Conservation (phyloP, 2,888 invertebrate genomes). For the Sipha maydis region DNA sequence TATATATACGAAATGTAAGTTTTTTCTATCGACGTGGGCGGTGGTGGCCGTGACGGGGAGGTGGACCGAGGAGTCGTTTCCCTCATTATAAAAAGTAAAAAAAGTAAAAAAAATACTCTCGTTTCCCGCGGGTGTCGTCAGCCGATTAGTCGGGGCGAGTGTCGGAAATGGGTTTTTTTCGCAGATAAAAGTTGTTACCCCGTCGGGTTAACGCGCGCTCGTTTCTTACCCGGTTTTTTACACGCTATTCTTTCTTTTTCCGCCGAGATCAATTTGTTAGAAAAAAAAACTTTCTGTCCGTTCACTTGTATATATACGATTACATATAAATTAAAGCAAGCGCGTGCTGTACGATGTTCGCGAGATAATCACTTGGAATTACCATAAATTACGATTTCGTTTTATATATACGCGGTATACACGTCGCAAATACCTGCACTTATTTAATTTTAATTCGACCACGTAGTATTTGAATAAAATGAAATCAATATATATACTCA, state of each 20-base stretch:
- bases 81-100: constrained; percentile 61
- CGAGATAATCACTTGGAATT: background rate
- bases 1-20: constrained; percentile 52
- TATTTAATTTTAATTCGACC: background rate
- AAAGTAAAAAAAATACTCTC: constrained; percentile 10
- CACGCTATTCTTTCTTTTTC: background rate
- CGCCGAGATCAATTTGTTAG: constrained; percentile 50
- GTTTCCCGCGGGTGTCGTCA: constrained; percentile 62
- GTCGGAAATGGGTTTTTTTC: constrained; percentile 59
- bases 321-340: background rate
- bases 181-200: constrained; percentile 56
- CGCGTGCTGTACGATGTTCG: background rate
- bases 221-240: constrained; percentile 35
- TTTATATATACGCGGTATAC: background rate
- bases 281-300: constrained; percentile 28
- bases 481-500: too few species aligned
- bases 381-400: constrained; percentile 5
- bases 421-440: background rate
- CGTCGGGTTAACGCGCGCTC: constrained; percentile 31
- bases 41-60: background rate
- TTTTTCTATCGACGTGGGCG: background rate
- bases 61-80: constrained; percentile 52
- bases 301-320: background rate
- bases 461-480: too few species aligned
- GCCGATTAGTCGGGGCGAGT: constrained; percentile 61